Evolutionary conservation across 37 sponge, comb jelly and placozoan species (phyloP).

Genomic region (Ephydatia muelleri): DNA sequence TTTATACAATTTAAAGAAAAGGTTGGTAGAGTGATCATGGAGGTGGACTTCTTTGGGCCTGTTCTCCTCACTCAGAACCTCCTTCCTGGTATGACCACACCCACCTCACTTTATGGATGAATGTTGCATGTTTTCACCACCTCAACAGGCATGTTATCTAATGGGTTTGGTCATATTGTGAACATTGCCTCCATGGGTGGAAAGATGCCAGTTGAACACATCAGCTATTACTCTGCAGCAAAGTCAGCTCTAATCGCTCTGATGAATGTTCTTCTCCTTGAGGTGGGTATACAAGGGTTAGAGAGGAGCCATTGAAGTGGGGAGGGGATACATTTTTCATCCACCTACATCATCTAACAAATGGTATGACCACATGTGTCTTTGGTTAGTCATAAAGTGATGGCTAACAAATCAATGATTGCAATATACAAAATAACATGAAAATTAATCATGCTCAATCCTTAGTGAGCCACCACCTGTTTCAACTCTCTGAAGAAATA

Average conservation of each 20-base stretch:
- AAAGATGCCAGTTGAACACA: conserved; percentile 11
- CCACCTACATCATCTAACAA: too few species aligned
- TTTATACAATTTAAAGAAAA: conserved; percentile 20
- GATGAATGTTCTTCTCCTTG: conserved; percentile 39
- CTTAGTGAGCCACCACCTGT: too few species aligned
- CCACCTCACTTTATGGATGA: not conserved
- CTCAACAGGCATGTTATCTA: conserved; percentile 32
- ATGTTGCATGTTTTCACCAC: not conserved
- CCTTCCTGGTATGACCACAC: conserved; percentile 16
- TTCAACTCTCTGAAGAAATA: too few species aligned
- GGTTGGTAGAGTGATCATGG: conserved; percentile 32
- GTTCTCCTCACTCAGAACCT: conserved; percentile 45
- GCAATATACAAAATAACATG: too few species aligned
- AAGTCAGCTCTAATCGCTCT: conserved; percentile 65
- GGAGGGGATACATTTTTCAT: too few species aligned
- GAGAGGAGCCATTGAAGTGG: too few species aligned
- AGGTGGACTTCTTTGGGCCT: conserved; percentile 49
- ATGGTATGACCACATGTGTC: too few species aligned
- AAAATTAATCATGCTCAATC: too few species aligned
- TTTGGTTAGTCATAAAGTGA: too few species aligned
- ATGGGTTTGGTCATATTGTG: conserved; percentile 66
- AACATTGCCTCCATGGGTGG: conserved; percentile 65
- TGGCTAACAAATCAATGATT: too few species aligned
- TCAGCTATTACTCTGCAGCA: conserved; percentile 40
- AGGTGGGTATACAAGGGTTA: conserved; percentile 33